phyloP scores from a whole-genome alignment of 2,113 vertebrate genomes.

The Pampusana beccarii region DNA sequence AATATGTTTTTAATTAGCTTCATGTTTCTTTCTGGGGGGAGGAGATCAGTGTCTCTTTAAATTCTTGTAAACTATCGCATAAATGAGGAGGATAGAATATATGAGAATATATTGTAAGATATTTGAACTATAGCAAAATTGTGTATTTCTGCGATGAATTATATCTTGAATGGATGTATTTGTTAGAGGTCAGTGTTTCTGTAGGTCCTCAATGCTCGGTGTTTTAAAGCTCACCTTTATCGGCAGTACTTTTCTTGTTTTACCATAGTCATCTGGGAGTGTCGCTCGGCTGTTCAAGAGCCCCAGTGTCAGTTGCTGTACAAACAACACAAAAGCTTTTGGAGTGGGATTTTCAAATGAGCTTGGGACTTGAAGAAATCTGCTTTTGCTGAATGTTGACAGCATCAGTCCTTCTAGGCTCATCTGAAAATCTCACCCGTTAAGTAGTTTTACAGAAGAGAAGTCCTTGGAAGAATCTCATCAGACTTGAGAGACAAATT shows the following conservation, averaged over 20 bases:
- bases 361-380: neutral
- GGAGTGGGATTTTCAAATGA: neutral
- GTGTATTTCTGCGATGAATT: neutral
- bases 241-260: neutral
- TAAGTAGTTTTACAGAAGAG: neutral
- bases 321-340: neutral
- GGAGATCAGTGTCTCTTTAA: neutral
- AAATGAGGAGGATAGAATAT: neutral
- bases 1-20: neutral
- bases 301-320: neutral
- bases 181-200: neutral
- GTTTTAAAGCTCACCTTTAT: neutral
- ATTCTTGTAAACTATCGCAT: neutral
- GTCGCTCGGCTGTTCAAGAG: neutral
- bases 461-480: neutral
- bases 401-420: neutral
- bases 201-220: neutral
- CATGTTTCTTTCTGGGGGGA: neutral
- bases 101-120: neutral
- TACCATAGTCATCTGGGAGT: neutral
- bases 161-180: neutral
- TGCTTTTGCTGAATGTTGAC: fast-evolving
- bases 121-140: neutral
- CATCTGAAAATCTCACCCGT: neutral
- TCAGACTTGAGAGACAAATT: neutral